Conservation (phyloP, 2,797 vertebrate genomes). For the Gorsachius magnificus region DNA sequence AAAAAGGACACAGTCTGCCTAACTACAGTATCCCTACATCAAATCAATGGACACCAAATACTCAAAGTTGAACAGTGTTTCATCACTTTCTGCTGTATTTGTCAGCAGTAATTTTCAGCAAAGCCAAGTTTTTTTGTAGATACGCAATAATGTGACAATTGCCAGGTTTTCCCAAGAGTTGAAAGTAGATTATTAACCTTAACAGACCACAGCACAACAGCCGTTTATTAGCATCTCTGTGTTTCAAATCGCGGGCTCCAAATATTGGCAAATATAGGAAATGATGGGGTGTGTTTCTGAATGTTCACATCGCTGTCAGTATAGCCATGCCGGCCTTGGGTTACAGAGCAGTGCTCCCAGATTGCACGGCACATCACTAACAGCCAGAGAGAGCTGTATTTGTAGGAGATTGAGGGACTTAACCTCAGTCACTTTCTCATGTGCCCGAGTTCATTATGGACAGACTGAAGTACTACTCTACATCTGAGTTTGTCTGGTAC, state of each 20-base stretch:
- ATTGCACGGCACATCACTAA: background rate
- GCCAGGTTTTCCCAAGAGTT: background rate
- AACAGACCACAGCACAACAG: background rate
- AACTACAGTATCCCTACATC: background rate
- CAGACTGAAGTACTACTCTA: background rate
- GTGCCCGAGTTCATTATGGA: background rate
- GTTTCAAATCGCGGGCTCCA: background rate
- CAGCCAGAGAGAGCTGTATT: background rate
- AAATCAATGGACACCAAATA: background rate
- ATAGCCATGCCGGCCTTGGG: accelerated
- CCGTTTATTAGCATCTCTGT: background rate
- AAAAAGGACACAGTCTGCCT: background rate
- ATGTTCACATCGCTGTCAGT: background rate
- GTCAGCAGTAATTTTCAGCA: background rate
- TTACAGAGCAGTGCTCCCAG: background rate
- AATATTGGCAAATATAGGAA: background rate
- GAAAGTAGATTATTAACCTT: background rate
- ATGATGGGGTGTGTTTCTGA: background rate
- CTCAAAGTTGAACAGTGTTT: background rate
- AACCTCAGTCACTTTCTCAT: background rate
- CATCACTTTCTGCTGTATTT: background rate
- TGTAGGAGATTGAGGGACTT: background rate
- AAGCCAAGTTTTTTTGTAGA: background rate
- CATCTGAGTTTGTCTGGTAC: background rate
- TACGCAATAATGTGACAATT: background rate